phyloP scores from a whole-genome alignment of 2,797 vertebrate genomes.

The Alectoris magna region DNA sequence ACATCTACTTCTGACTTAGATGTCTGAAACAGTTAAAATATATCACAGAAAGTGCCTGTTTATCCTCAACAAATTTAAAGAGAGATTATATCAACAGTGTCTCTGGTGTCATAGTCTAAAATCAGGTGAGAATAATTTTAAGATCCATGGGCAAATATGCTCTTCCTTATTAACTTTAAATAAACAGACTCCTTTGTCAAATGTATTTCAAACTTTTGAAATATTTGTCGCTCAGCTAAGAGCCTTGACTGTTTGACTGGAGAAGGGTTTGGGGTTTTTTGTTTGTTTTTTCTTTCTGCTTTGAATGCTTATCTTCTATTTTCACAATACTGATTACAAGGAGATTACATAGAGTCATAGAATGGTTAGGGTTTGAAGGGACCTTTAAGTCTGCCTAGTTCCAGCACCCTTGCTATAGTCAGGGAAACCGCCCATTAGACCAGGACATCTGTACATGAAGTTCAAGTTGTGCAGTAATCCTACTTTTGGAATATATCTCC shows the following conservation, averaged over 20 bases:
- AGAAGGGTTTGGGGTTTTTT: background rate
- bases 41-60: background rate
- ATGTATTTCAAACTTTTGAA: background rate
- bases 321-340: background rate
- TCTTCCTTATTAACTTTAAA: slow-evolving; percentile 15
- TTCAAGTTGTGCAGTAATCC: background rate
- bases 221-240: slow-evolving; percentile 27
- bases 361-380: too few species aligned
- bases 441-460: background rate
- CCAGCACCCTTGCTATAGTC: too few species aligned
- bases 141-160: background rate
- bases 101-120: background rate
- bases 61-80: background rate
- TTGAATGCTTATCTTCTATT: background rate
- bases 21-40: background rate
- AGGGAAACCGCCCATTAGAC: too few species aligned
- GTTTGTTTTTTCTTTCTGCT: background rate
- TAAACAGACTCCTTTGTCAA: background rate
- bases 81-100: background rate
- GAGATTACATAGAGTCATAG: background rate
- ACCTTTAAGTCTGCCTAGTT: too few species aligned
- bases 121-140: slow-evolving; percentile 30
- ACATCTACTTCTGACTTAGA: background rate
- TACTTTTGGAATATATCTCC: background rate
- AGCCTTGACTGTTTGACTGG: background rate